Percentiles rank a stretch among this genome's conserved stretches.
Conservation (phyloP, 2,113 vertebrate species). For the Peromyscus polionotus region DNA sequence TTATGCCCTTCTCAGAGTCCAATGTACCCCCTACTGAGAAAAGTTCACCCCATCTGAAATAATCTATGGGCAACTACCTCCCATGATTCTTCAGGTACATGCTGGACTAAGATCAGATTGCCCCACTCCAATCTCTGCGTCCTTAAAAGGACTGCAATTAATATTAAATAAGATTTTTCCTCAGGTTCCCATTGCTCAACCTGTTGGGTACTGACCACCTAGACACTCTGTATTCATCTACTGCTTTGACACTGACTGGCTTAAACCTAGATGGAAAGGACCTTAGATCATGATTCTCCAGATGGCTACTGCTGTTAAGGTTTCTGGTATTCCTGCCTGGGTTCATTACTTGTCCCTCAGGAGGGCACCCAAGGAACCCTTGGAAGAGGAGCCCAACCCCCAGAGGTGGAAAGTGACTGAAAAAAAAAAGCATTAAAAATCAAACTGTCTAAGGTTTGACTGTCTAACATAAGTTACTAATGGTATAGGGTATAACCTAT, state of each 20-base stretch:
- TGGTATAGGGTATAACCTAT: neutral
- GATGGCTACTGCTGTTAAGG: neutral
- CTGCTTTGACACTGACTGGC: neutral
- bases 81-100: neutral
- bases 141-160: neutral
- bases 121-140: neutral
- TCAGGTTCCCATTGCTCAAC: neutral
- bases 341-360: neutral
- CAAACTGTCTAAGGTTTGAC: neutral
- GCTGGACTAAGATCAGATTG: neutral
- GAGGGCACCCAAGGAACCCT: neutral
- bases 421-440: neutral
- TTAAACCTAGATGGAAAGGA: neutral
- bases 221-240: neutral
- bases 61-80: neutral
- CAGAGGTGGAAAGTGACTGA: neutral
- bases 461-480: neutral
- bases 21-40: neutral
- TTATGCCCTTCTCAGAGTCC: neutral
- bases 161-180: neutral
- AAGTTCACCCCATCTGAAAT: neutral
- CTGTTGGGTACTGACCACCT: neutral
- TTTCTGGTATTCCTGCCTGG: neutral
- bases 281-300: neutral
- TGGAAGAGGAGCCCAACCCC: neutral